Conservation (phyloP, 1,140 invertebrate species). For the Sogatella furcifera region DNA sequence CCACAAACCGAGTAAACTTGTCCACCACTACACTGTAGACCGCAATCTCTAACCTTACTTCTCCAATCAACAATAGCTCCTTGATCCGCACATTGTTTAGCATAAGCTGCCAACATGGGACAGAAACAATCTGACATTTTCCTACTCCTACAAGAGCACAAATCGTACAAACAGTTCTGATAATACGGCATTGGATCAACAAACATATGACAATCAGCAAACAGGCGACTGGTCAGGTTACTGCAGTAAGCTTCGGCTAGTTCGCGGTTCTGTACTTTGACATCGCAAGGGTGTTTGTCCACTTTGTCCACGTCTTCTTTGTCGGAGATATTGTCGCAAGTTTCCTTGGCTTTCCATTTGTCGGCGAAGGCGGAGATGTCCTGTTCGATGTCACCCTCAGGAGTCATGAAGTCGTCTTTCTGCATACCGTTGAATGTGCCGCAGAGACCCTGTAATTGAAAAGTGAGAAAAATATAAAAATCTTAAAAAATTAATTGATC, state of each 20-base stretch:
- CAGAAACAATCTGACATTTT: slow-evolving; percentile 55
- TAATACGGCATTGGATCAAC: slow-evolving; percentile 69
- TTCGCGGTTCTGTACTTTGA: slow-evolving; percentile 54
- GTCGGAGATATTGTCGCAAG: slow-evolving; percentile 47
- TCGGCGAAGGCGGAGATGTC: slow-evolving; percentile 66
- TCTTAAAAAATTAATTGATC: too few species aligned
- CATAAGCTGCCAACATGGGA: slow-evolving; percentile 67
- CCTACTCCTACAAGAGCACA: slow-evolving; percentile 60
- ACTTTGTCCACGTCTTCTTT: slow-evolving; percentile 30
- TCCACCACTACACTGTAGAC: slow-evolving; percentile 59
- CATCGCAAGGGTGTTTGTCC: slow-evolving; percentile 50
- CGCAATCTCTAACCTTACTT: slow-evolving; percentile 62
- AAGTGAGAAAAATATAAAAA: too few species aligned
- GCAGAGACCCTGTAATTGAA: slow-evolving; percentile 57
- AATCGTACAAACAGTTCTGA: slow-evolving; percentile 73
- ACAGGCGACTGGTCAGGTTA: slow-evolving; percentile 54
- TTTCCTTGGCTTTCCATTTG: slow-evolving; percentile 74
- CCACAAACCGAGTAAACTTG: slow-evolving; percentile 72
- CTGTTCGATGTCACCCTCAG: slow-evolving; percentile 70
- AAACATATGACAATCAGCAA: slow-evolving; percentile 65
- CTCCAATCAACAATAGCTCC: slow-evolving; percentile 67
- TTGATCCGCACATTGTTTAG: slow-evolving; percentile 58
- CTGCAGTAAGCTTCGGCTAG: slow-evolving; percentile 56
- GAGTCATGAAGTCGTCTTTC: slow-evolving; percentile 80
- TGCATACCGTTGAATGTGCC: slow-evolving; percentile 81